Evolutionary conservation across 2,888 invertebrate species (phyloP), one percentile per base, ranked within the genome.

Genomic region (Petrolisthes manimaculis): DNA sequence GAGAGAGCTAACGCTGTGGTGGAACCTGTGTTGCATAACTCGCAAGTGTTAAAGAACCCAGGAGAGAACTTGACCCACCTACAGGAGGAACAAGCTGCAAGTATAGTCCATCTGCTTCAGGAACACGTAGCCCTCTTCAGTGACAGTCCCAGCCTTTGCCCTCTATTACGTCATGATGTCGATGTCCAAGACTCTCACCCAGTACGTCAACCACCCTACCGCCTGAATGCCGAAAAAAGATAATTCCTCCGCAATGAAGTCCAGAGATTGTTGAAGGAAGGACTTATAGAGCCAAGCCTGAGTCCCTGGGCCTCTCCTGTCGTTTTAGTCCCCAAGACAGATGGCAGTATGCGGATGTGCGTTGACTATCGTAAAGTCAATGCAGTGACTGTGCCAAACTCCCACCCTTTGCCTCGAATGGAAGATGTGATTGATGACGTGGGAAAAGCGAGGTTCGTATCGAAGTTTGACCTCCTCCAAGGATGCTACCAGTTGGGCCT

Each of bases 161-260:
- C n/a, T n/a, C 37, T 37, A 2, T 37, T 37, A 37, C 2, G 37
- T 37, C 37, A 37, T 37, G 37, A 37, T 2, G 37, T 37, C 37
- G 61, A 18, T 61, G 61, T 61, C 9, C 61, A 18, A 61, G 61
- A 0, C 12, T 9, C 61, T 1, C 61, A 18, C 3, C 61, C 61
- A 61, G 61, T 14, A n/a, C 69, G 78, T n/a, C 78, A 84, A 61
- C 61, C 54, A 0, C 84, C 78, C 8, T 78, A 78, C 53, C 84
- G 61, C 61, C 78, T 84, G 61, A 77, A 37, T 12, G 55, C n/a
- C 21, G 18, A 75, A 21, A 84, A 84, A 53, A 12, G 55, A 5
- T 75, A 84, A 21, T 84, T 75, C 55, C 37, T 55, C 18, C 53
- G 8, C 0, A 24, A 0, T 4, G 80, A 61, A 61, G 18, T 55